Evolutionary conservation across 2,888 invertebrate species (phyloP).

Genomic region (Caenorhabditis drosophilae): DNA sequence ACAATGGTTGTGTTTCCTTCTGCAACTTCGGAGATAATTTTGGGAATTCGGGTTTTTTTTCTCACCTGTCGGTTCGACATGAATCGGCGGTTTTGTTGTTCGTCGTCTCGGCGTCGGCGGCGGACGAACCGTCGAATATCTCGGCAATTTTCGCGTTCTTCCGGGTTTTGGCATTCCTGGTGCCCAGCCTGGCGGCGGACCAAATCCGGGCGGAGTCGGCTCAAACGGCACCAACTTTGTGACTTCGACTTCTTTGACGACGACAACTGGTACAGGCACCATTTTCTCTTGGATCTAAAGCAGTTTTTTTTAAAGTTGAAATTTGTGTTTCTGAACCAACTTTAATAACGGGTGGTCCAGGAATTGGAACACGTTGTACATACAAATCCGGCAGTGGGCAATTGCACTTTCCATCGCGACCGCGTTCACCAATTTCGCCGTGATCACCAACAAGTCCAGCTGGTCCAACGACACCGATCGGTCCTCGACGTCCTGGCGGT

Average conservation of each 20-base stretch:
- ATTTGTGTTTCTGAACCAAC: too few relatives aligned
- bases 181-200: conserved; percentile 63
- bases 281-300: conserved; percentile 61
- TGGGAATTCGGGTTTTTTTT: neutral
- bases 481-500: conserved; percentile 57
- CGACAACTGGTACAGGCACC: conserved; percentile 67
- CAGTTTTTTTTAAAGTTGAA: neutral
- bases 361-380: conserved; percentile 63
- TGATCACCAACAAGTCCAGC: conserved; percentile 57
- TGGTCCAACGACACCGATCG: conserved; percentile 56
- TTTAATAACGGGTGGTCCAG: conserved; percentile 67
- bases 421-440: conserved; percentile 56
- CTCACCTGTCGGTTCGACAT: conserved; percentile 24
- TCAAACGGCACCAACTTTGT: conserved; percentile 65
- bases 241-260: conserved; percentile 68
- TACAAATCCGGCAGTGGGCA: conserved; percentile 67
- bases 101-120: conserved; percentile 43
- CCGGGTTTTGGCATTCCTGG: conserved; percentile 67
- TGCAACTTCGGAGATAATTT: conserved; percentile 1
- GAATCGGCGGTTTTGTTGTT: conserved; percentile 27
- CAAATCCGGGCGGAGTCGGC: conserved; percentile 68
- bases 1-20: conserved; percentile 48
- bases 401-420: conserved; percentile 59
- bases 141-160: conserved; percentile 49
- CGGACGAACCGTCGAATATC: conserved; percentile 39